phyloP scores from a whole-genome alignment of 1,140 invertebrate genomes.

The Hirudo medicinalis region DNA sequence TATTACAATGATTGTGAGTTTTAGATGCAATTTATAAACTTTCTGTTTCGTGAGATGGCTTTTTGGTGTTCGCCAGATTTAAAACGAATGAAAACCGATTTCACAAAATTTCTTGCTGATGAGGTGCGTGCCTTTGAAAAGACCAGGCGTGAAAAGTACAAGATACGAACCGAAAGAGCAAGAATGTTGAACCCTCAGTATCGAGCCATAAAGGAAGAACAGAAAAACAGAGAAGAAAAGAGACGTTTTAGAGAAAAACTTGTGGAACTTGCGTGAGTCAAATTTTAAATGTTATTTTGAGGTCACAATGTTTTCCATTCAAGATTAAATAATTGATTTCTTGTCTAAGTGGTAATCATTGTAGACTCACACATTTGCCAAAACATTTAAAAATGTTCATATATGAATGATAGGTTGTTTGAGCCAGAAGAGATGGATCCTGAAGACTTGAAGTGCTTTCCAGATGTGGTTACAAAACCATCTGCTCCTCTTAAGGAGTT shows the following conservation, averaged over 20 bases:
- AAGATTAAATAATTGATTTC: background rate
- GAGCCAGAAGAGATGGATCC: slow-evolving; percentile 4
- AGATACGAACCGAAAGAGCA: slow-evolving; percentile 8
- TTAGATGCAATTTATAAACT: background rate
- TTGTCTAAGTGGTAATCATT: background rate
- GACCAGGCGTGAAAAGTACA: background rate
- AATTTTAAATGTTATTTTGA: background rate
- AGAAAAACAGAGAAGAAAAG: slow-evolving; percentile 1
- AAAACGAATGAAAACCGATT: slow-evolving; percentile 14
- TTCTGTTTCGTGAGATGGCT: too few relatives aligned
- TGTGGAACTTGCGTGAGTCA: background rate
- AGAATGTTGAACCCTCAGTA: slow-evolving; percentile 9
- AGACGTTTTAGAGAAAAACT: slow-evolving; percentile 9
- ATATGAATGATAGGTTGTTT: background rate
- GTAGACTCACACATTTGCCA: too few relatives aligned
- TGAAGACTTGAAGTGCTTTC: background rate
- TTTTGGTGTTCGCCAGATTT: background rate
- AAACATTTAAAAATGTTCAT: background rate
- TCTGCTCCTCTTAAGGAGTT: too few relatives aligned
- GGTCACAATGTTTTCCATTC: background rate
- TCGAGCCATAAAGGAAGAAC: slow-evolving; percentile 1
- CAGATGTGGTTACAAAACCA: background rate
- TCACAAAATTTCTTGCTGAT: background rate
- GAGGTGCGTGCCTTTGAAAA: background rate
- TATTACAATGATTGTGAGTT: slow-evolving; percentile 1